Base-by-base conservation (phyloP, 2,113 vertebrate genomes). In the Phodopus roborovskii region DNA sequence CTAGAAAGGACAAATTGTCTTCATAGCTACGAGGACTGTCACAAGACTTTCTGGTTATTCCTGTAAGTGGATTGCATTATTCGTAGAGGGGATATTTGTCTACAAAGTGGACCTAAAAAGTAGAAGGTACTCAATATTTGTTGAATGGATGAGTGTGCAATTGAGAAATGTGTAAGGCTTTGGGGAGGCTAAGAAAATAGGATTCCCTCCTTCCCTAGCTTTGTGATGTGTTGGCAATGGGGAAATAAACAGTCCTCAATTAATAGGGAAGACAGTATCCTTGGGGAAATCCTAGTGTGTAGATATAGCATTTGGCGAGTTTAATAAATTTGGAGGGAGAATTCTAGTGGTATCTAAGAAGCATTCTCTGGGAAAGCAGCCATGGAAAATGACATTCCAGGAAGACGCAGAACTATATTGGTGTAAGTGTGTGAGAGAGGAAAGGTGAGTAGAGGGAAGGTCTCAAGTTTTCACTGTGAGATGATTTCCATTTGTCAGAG, bases 281-380 rank as follows among this genome's bases (percentile, higher is more conserved):
- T 75, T 1, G n/a, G 26, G 58, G 90, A 79, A 87, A 94, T 90
- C 26, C 33, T 70, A 64, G 42, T n/a, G 42, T 11, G 2, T 17
- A 90, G 45, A 56, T 30, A 11, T 45, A 12, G 79, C 4, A 24
- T 60, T 48, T 26, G 26, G 45, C 6, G 36, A 73, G 11, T 88
- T 94, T 78, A 66, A 71, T 86, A 48, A 45, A 30, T 94, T 93
- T 90, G 87, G 24, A 84, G 20, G 5, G 79, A 68, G 73, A 89
- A 73, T 94, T 95, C 58, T 75, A 68, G 20, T 60, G 86, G 33
- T 33, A 33, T 22, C 8, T 6, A 66, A n/a, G 71, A 81, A 93
- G 24, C 7, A 8, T 87, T 93, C 85, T n/a, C n/a, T 83, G 48
- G 50, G n/a, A 88, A 36, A 50, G 56, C 17, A 87, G 74, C 15